Percentiles rank a stretch among this genome's conserved stretches.
Conservation (phyloP, 2,113 vertebrate genomes). For the Caranx ignobilis region DNA sequence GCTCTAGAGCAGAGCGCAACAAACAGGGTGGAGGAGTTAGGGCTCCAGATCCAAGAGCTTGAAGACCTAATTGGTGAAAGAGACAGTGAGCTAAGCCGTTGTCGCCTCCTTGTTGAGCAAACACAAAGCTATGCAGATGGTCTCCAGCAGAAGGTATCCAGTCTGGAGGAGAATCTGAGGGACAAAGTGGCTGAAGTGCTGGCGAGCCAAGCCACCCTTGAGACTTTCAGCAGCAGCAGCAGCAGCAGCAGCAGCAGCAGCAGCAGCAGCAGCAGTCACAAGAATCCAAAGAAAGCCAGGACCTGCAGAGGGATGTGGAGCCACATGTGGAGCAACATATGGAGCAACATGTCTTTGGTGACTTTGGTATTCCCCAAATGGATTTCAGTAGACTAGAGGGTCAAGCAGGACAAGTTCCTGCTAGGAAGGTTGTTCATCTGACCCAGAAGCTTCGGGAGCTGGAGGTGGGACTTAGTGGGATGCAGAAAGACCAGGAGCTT, state of each 20-base stretch:
- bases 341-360: slow-evolving; percentile 39
- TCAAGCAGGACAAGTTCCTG: slow-evolving; percentile 53
- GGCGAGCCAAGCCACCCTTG: slow-evolving; percentile 88
- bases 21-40: slow-evolving; percentile 74
- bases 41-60: slow-evolving; percentile 82
- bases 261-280: slow-evolving; percentile 67
- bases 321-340: background rate
- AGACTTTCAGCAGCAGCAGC: slow-evolving; percentile 84
- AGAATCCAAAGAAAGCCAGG: slow-evolving; percentile 40
- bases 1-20: slow-evolving; percentile 83
- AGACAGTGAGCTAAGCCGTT: slow-evolving; percentile 84
- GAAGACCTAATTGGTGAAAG: slow-evolving; percentile 83
- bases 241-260: slow-evolving; percentile 72
- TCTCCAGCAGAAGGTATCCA: slow-evolving; percentile 81
- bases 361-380: slow-evolving; percentile 65
- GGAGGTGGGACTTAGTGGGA: slow-evolving; percentile 85
- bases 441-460: slow-evolving; percentile 87
- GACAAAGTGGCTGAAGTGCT: slow-evolving; percentile 88
- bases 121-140: slow-evolving; percentile 76
- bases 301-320: slow-evolving; percentile 11
- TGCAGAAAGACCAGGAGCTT: slow-evolving; percentile 85
- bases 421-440: slow-evolving; percentile 79
- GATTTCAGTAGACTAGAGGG: slow-evolving; percentile 40
- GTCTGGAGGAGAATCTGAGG: slow-evolving; percentile 87
- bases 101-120: slow-evolving; percentile 83